A percentile compares a stretch with the other conserved stretches of the same genome.
Evolutionary conservation across 2,797 vertebrate genomes (phyloP).

Genomic region (Oophaga sylvatica): DNA sequence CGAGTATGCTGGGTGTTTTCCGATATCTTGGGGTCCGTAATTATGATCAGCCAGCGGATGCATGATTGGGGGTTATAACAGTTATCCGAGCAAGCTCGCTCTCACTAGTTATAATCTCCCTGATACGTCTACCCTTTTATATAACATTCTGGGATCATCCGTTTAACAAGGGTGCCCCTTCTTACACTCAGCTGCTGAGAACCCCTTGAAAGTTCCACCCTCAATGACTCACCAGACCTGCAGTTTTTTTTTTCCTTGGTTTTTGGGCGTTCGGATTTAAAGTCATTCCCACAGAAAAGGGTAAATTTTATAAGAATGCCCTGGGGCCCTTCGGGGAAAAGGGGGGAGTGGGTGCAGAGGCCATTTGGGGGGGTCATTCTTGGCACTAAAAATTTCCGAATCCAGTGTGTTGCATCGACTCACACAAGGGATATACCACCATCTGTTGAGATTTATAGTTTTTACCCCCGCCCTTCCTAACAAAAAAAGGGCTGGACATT

Average conservation of each 20-base stretch:
- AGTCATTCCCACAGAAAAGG: conserved; percentile 83
- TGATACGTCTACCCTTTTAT: too few species aligned
- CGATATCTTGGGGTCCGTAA: too few species aligned
- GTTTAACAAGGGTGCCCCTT: too few species aligned
- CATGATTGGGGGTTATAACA: too few species aligned
- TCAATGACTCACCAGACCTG: conserved; percentile 86
- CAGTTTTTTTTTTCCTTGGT: conserved; percentile 92
- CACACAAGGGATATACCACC: neutral
- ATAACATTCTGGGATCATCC: too few species aligned
- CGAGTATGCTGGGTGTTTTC: too few species aligned
- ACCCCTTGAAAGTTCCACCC: neutral
- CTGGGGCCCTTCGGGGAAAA: neutral
- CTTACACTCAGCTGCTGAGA: neutral
- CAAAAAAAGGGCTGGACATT: neutral
- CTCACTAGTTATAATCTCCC: too few species aligned
- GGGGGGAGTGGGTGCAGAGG: neutral
- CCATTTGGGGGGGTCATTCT: too few species aligned
- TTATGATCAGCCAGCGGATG: too few species aligned
- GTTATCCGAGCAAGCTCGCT: too few species aligned
- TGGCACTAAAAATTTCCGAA: too few species aligned
- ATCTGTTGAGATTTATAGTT: neutral
- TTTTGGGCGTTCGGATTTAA: conserved; percentile 94
- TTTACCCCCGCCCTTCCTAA: neutral
- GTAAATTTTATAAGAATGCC: neutral
- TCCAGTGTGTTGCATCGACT: too few species aligned